phyloP scores from a whole-genome alignment of 2,888 invertebrate species.

The Oegoconia quadripuncta region DNA sequence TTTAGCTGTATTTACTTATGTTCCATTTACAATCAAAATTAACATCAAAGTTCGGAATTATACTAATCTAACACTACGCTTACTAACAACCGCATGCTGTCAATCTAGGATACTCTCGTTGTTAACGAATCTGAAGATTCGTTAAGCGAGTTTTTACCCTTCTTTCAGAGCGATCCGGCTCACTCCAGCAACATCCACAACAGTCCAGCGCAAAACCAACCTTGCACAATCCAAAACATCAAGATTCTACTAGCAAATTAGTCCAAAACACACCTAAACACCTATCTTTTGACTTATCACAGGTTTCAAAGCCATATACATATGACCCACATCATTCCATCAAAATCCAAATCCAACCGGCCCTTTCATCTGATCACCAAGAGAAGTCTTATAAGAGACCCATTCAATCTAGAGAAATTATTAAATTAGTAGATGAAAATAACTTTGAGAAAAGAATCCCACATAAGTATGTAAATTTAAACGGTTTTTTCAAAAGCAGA shows the following conservation, averaged over 20 bases:
- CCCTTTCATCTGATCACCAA: background rate
- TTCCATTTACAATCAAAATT: no score
- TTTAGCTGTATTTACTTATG: no score
- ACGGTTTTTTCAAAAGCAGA: constrained; percentile 21
- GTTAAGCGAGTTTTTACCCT: constrained; percentile 50
- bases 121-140: constrained; percentile 45
- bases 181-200: constrained; percentile 29
- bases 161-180: constrained; percentile 52
- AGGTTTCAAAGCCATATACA: constrained; percentile 27
- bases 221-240: constrained; percentile 28
- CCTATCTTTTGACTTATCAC: constrained; percentile 23
- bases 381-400: background rate
- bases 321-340: constrained; percentile 19
- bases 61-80: no score
- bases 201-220: constrained; percentile 33
- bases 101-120: constrained; percentile 17
- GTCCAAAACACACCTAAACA: constrained; percentile 29
- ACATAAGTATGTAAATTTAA: constrained; percentile 33
- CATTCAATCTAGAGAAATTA: background rate
- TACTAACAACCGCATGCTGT: background rate
- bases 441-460: constrained; percentile 30
- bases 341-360: constrained; percentile 22
- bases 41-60: no score
- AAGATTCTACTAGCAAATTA: constrained; percentile 27
- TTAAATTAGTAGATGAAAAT: constrained; percentile 23